phyloP scores from a whole-genome alignment of 2,888 invertebrate species.

The Oligia fasciuncula region DNA sequence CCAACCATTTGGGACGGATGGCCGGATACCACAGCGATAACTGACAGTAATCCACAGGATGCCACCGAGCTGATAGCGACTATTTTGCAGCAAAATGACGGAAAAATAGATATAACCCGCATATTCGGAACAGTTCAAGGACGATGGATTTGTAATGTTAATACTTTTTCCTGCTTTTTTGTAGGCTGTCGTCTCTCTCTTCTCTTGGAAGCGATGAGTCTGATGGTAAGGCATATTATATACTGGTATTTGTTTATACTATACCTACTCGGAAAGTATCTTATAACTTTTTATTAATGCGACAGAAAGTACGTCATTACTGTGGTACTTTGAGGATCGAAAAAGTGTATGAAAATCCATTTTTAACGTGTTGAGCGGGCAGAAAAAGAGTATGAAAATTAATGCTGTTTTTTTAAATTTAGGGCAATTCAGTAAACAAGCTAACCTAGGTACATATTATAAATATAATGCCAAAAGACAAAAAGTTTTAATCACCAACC shows the following conservation, averaged over 20 bases:
- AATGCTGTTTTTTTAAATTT: neutral
- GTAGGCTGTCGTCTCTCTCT: conserved; percentile 11
- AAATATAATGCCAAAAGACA: neutral
- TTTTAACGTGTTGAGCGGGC: too few relatives aligned
- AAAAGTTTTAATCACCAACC: neutral
- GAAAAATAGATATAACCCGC: conserved; percentile 57
- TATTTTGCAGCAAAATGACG: conserved; percentile 59
- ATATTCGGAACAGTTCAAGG: conserved; percentile 62
- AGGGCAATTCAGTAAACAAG: neutral
- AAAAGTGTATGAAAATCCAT: neutral
- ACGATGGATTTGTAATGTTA: conserved; percentile 17
- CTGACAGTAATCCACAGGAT: conserved; percentile 81
- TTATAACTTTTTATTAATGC: neutral
- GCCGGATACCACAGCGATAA: conserved; percentile 62
- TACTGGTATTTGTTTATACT: neutral
- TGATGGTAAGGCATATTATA: conserved; percentile 11
- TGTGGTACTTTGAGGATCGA: neutral
- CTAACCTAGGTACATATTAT: too few relatives aligned
- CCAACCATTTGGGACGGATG: conserved; percentile 41
- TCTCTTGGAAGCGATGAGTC: conserved; percentile 30
- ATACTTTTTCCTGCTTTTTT: conserved; percentile 34
- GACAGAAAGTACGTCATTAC: neutral
- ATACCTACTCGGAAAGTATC: neutral
- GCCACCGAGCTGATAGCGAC: conserved; percentile 73
- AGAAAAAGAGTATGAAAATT: too few relatives aligned